Evolutionary conservation across 2,888 invertebrate species (phyloP), one percentile per base, ranked within the genome.

Genomic region (Myopa testacea): DNA sequence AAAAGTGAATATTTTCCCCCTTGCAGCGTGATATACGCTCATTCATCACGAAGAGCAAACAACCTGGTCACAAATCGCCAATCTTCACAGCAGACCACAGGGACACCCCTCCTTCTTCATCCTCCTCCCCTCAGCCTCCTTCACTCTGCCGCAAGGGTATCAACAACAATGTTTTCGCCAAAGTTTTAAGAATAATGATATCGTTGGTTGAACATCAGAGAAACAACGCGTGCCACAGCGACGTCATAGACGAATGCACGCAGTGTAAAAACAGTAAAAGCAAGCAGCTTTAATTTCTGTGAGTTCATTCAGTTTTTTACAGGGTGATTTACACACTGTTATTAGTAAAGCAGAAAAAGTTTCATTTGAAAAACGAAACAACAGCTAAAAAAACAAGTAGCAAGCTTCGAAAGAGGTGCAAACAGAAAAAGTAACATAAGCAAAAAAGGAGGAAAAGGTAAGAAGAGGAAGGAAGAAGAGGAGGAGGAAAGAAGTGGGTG

Each of bases 191-290:
- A 5, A 16, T 14, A 1, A 55, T 5, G 55, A 10, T 55, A 12
- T 60, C 45, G 2, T 4, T 40, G 3, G 14, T 34, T 40, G 62
- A 38, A 60, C 62, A 58, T n/a, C 62, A 45, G 7, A 73, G 40
- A 62, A 73, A 62, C 37, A 75, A 75, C 76, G 76, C 76, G 76
- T 76, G 76, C 76, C 69, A 70, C 34, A 34, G 52, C 60, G 26
- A 60, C 70, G 55, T 75, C 40, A 45, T 26, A 73, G 73, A 40
- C 62, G 62, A 40, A 45, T 70, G 70, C 70, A n/a, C 55, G 12
- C 34, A 50, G 26, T 26, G 26, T 26, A 26, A 26, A 26, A 26
- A 26, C 26, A 26, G n/a, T 16, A 38, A 34, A 7, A 34, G 67
- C 67, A 8, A 34, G 4, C 67, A 38, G 12, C 8, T 38, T 6